These are phyloP conservation scores for Fulmarus glacialis DNA, from an alignment of 2,113 vertebrate species.

Conservation along the genomic window DNA sequence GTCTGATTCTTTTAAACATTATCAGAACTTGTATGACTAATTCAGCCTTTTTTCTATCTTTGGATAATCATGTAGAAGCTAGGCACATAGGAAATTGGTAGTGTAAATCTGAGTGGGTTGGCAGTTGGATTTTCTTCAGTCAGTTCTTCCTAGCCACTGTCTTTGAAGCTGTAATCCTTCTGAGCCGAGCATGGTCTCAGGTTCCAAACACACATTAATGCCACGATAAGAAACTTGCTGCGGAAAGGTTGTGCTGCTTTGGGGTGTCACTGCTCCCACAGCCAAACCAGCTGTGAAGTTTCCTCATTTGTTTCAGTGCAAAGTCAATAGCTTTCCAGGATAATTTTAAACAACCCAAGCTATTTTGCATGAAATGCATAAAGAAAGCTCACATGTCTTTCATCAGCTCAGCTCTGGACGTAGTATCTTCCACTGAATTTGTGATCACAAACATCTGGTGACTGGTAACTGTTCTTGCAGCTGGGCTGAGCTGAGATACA, in stretches of 20 bases:
- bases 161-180: constrained; percentile 55
- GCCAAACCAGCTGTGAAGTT: neutral
- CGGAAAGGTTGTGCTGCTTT: neutral
- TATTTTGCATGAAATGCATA: neutral
- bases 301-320: neutral
- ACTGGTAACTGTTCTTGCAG: neutral
- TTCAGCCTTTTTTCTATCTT: constrained; percentile 42
- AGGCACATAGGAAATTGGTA: constrained; percentile 21
- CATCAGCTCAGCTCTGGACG: neutral
- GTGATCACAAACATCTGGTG: neutral
- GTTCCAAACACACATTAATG: neutral
- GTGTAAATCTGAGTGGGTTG: constrained; percentile 35
- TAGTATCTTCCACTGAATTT: neutral
- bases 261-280: neutral
- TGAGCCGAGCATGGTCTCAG: neutral
- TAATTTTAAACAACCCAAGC: neutral
- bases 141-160: constrained; percentile 18
- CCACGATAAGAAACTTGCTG: neutral
- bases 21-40: constrained; percentile 39
- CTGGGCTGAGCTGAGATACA: neutral
- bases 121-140: constrained; percentile 57
- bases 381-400: neutral
- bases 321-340: neutral
- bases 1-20: neutral
- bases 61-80: constrained; percentile 3